Evolutionary conservation across 2,888 invertebrate genomes (phyloP), one percentile per base, ranked within the genome.

Genomic region (Drosophila kuntzei): DNA sequence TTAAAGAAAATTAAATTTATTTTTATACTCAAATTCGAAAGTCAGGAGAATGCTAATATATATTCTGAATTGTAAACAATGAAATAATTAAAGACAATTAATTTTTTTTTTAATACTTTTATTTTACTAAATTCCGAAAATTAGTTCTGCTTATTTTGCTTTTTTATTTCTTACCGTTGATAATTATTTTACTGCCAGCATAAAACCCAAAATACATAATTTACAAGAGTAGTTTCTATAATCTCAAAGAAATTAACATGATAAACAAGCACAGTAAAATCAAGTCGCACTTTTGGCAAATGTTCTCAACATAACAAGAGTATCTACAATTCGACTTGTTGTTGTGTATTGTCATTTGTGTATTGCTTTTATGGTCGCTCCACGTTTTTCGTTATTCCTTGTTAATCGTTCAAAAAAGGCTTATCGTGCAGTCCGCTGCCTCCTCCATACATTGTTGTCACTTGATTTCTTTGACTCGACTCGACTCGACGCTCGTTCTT

Each of bases 361-460:
- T 18, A 61, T 58, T 39, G 16, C 36, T 44, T 60, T 49, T 60
- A 37, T 73, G 39, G 7, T 34, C 18, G 43, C 27, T 53, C 60
- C 54, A 57, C 57, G 63, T 57, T 55, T 62, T 55, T 46, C 25
- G 36, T 25, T 16, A 16, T 65, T 64, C 53, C 32, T 65, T 58
- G 51, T 16, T 50, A 53, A 71, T 71, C 71, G 66, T 54, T 59
- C 39, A 36, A 41, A 29, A 20, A n/a, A 34, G 34, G 32, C 62
- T 67, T 75, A 75, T 75, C 76, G 71, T 39, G 62, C 39, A 32
- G 14, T 27, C 5, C 29, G 25, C 22, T 49, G 37, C 25, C 49
- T 22, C 25, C 49, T 22, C 43, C 50, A 50, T 49, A 62, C 58
- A 67, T 51, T 73, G 72, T 67, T 46, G 44, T 20, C 16, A 34